Base-by-base conservation (phyloP, 1,140 invertebrate genomes). In the Ptiloglossa arizonensis region DNA sequence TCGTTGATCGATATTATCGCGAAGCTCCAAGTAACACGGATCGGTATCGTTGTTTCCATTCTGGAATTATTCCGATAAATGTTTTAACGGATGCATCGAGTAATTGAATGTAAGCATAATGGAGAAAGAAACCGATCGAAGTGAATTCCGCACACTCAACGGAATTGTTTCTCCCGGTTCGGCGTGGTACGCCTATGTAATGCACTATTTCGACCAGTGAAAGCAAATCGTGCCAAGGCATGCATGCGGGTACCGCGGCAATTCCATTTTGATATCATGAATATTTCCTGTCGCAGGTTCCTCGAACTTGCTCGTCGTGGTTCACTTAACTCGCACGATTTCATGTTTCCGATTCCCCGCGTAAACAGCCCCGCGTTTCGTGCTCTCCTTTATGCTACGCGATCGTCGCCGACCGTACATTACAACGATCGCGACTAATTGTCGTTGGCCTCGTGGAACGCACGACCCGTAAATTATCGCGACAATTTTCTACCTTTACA, bases 201-300 rank as follows among this genome's bases (percentile, higher is more conserved):
- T 46, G 62, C 63, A 71, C 67, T 74, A 85, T 83, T 79, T 86
- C 71, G 62, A 81, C 66, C 82, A 70, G 77, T 79, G 79, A 87
- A 87, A 79, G 78, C 64, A 74, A 78, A 63, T 69, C 79, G 86
- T 86, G 88, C 83, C 86, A 87, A 89, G 86, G 69, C 77, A 87
- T n/a, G n/a, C n/a, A n/a, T 83, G 83, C 79, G 59, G 62, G 69
- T 73, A 63, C 73, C 60, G 71, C 78, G 83, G 83, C 89, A 89
- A 91, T 89, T 89, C 86, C 86, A 88, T 89, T 90, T 90, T 89
- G 88, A 90, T 91, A 90, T 90, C 89, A 89, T 89, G 89, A 91
- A 91, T 91, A 91, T 91, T 91, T 90, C 85, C 88, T 79, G 67
- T 73, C 67, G 64, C 73, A 77, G 88, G 87, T 91, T 89, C 83